Conservation (phyloP, 2,888 invertebrate genomes). For the Phalera bucephala region DNA sequence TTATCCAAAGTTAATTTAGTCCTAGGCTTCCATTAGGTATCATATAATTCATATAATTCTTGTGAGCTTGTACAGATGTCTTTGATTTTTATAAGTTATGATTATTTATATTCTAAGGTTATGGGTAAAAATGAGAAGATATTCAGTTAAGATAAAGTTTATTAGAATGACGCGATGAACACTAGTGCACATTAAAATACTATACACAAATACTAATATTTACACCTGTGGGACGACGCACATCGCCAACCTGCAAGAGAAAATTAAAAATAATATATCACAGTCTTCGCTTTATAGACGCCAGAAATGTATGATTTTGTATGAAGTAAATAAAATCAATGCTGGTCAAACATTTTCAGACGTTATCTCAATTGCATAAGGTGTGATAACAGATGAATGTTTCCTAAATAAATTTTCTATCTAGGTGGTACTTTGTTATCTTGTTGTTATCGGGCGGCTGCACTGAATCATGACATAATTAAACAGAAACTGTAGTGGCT, state of each 20-base stretch:
- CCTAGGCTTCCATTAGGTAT: too few species aligned
- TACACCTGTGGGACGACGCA: slow-evolving; percentile 61
- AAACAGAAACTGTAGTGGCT: too few species aligned
- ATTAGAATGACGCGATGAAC: slow-evolving; percentile 62
- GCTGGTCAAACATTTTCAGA: slow-evolving; percentile 8
- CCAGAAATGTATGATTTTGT: slow-evolving; percentile 43
- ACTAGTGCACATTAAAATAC: slow-evolving; percentile 59
- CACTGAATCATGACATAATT: too few species aligned
- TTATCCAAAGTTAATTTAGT: too few species aligned
- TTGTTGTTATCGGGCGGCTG: too few species aligned
- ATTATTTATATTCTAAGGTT: too few species aligned
- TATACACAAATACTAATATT: slow-evolving; percentile 68
- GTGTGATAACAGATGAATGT: slow-evolving; percentile 14
- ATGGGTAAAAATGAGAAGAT: too few species aligned
- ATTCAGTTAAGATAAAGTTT: slow-evolving; percentile 41
- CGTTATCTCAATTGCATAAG: slow-evolving; percentile 10
- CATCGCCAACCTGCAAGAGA: slow-evolving; percentile 68
- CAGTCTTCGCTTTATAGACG: slow-evolving; percentile 45
- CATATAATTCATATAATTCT: too few species aligned
- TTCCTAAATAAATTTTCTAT: neutral
- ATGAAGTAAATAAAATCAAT: too few species aligned
- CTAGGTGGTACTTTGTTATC: too few species aligned
- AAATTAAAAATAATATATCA: slow-evolving; percentile 68
- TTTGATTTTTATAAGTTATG: too few species aligned
- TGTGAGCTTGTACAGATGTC: too few species aligned